Evolutionary conservation across 37 sponge, comb jelly and placozoan species (phyloP).

Genomic region (Crambe crambe): DNA sequence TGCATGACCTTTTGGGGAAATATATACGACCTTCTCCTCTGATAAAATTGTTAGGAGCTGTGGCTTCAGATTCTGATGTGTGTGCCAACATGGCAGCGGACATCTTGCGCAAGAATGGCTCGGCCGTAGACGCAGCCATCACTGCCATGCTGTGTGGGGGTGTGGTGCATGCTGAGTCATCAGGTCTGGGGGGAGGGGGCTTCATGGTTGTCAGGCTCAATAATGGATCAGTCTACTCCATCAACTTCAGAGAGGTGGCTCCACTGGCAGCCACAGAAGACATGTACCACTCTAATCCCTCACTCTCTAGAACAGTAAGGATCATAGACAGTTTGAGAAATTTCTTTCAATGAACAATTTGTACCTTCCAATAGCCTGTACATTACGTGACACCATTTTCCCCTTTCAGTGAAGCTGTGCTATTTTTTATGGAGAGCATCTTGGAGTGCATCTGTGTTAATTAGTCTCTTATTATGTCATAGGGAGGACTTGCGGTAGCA

Average conservation of each 20-base stretch:
- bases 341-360: no score
- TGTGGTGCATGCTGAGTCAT: slow-evolving; percentile 49
- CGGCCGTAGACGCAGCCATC: slow-evolving; percentile 93
- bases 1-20: no score
- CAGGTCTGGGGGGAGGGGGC: slow-evolving; percentile 90
- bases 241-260: slow-evolving; percentile 92
- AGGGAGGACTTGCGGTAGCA: slow-evolving; percentile 91
- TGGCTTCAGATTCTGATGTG: slow-evolving; percentile 71
- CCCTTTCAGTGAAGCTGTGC: not conserved
- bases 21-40: slow-evolving; percentile 21
- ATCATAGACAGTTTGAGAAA: slow-evolving; percentile 12
- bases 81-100: slow-evolving; percentile 72
- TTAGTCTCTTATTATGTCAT: not conserved
- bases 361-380: not conserved
- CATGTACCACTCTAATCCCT: slow-evolving; percentile 63
- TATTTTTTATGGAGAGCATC: not conserved
- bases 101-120: slow-evolving; percentile 66
- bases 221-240: slow-evolving; percentile 22
- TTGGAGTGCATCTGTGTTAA: not conserved
- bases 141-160: slow-evolving; percentile 80
- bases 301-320: slow-evolving; percentile 6
- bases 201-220: slow-evolving; percentile 80
- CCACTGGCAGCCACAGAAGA: slow-evolving; percentile 61
- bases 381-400: no score
- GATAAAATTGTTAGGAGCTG: slow-evolving; percentile 58